phyloP scores from a whole-genome alignment of 2,113 vertebrate species.

The Psephotus haematonotus region DNA sequence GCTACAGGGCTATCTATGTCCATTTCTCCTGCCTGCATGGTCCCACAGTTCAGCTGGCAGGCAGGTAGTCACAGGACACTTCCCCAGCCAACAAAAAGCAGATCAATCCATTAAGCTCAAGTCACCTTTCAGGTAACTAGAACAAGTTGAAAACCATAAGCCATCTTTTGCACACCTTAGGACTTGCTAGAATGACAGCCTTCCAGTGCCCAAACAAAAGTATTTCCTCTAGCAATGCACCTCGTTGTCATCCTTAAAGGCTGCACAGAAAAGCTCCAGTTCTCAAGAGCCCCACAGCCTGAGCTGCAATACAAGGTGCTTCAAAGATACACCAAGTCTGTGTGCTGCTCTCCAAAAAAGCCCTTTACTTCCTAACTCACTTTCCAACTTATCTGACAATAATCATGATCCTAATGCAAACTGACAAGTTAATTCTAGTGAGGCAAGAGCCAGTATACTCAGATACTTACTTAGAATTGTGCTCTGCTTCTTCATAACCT shows the following conservation, averaged over 20 bases:
- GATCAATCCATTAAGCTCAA: not conserved
- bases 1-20: not conserved
- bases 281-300: not conserved
- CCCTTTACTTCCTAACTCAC: not conserved
- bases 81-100: not conserved
- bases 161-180: not conserved
- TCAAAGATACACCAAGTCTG: not conserved
- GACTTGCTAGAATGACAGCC: not conserved
- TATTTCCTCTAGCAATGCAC: not conserved
- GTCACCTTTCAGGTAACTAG: not conserved
- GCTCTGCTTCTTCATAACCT: not conserved
- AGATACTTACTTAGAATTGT: not conserved
- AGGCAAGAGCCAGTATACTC: not conserved
- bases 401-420: not conserved
- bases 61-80: not conserved
- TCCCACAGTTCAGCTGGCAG: not conserved
- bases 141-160: not conserved
- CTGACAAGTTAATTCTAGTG: not conserved
- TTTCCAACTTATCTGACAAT: not conserved
- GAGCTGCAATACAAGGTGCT: not conserved
- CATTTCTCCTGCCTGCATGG: accelerated
- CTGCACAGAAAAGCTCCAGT: not conserved
- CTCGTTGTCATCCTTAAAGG: accelerated
- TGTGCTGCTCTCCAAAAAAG: not conserved
- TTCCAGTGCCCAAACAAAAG: not conserved